Evolutionary conservation across 2,888 invertebrate species (phyloP), one percentile per base, ranked within the genome.

Genomic region (Drosophila sordidapex): DNA sequence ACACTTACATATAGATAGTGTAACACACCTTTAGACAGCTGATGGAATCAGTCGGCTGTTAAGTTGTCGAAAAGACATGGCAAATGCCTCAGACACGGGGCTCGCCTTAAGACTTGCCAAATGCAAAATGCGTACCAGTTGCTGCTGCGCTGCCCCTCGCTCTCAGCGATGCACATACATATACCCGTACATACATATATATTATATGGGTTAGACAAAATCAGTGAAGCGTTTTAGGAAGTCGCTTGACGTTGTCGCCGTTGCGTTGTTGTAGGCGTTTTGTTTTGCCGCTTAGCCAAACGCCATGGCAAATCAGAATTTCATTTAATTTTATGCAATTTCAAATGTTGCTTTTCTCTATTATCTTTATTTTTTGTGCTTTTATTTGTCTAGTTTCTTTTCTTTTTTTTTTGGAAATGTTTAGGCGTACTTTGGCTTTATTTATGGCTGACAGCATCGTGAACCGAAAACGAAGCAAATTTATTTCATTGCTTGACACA

Each of bases 151-250:
- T 49, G 61, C 58, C 58, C 52, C 59, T 49, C 64, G 10, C 11
- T n/a, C 27, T 11, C 38, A 15, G 29, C 31, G n/a, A 33, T 13
- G 38, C 11, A 54, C 27, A 36, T 38, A 40, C 59, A 64, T 38
- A 63, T 54, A 59, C 46, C 46, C 25, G 15, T 18, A 35, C 27
- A 27, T 27, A 25, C 36, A 54, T 27, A 54, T 60, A 27, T 48
- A 63, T 59, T 70, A 77, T 74, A 70, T 87, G 76, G 83, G 86
- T 87, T 87, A 87, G 82, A 84, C 79, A 70, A 76, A 88, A 81
- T 82, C 87, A 87, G 72, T 87, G 87, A 86, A 87, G 87, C 87
- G 88, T 86, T 86, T 87, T 82, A 79, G 88, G 87, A 87, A 88
- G 80, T 86, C 81, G 83, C 72, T 81, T 75, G 73, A 70, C 76